phyloP scores from a whole-genome alignment of 2,113 vertebrate genomes.

The Myiagra hebetior region DNA sequence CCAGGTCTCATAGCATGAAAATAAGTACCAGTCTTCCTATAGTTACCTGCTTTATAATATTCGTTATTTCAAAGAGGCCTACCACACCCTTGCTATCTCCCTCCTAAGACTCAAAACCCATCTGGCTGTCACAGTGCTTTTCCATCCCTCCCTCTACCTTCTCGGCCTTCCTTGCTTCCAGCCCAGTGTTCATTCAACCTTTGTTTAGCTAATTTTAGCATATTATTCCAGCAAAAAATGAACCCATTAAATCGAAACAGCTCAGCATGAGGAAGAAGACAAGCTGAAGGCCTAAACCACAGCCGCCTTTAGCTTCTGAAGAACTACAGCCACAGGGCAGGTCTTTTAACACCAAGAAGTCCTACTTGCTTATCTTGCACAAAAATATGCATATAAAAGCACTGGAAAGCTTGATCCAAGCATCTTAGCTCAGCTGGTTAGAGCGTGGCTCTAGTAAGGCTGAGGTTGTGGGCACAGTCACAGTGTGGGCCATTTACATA shows the following conservation, averaged over 20 bases:
- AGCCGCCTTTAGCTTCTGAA: neutral
- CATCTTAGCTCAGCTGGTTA: neutral
- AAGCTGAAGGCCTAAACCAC: neutral
- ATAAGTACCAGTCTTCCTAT: neutral
- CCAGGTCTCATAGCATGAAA: neutral
- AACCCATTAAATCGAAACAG: neutral
- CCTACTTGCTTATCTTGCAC: neutral
- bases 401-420: neutral
- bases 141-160: neutral
- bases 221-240: neutral
- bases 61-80: neutral
- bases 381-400: neutral
- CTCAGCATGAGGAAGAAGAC: neutral
- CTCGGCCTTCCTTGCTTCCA: neutral
- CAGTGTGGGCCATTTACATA: neutral
- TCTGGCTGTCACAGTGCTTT: neutral
- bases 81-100: neutral
- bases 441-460: neutral
- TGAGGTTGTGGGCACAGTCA: too few species aligned
- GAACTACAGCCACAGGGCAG: neutral
- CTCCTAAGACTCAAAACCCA: neutral
- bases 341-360: neutral
- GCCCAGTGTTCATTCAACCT: neutral
- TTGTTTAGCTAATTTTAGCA: neutral
- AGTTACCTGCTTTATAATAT: neutral